phyloP scores from a whole-genome alignment of 2,888 invertebrate species.

The Graphium colonna region DNA sequence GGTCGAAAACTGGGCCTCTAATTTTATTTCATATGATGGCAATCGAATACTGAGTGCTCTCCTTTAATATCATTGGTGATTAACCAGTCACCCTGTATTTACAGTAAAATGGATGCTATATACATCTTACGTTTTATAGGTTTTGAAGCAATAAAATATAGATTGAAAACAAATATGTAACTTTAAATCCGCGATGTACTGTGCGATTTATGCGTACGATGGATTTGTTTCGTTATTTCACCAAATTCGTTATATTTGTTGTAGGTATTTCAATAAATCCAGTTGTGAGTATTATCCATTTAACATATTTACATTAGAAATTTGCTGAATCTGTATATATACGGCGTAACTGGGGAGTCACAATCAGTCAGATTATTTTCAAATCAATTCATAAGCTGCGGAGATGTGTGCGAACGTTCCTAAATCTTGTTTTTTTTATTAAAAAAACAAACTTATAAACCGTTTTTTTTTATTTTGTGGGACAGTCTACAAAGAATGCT shows the following conservation, averaged over 20 bases:
- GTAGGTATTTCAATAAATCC: not conserved
- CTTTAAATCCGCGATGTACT: not conserved
- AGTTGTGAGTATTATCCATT: conserved; percentile 7
- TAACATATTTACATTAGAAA: not conserved
- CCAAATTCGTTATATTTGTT: conserved; percentile 4
- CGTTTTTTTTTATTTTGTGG: too few relatives aligned
- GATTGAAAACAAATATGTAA: not conserved
- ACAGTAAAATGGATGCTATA: not conserved
- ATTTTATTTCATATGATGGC: too few relatives aligned
- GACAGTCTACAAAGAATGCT: too few relatives aligned
- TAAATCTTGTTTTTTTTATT: too few relatives aligned
- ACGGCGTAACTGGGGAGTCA: not conserved
- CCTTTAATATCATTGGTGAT: too few relatives aligned
- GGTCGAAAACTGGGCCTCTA: too few relatives aligned
- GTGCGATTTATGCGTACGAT: not conserved
- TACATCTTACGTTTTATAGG: not conserved
- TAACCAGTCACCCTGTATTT: too few relatives aligned
- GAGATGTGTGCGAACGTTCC: too few relatives aligned
- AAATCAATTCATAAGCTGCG: too few relatives aligned
- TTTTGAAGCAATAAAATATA: not conserved
- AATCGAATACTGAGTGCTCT: too few relatives aligned
- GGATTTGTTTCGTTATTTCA: not conserved
- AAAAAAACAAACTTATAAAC: too few relatives aligned
- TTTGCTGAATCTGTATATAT: not conserved
- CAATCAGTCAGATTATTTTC: not conserved